Conservation (phyloP, 2,888 invertebrate species). For the Macrostomum cliftonense region DNA sequence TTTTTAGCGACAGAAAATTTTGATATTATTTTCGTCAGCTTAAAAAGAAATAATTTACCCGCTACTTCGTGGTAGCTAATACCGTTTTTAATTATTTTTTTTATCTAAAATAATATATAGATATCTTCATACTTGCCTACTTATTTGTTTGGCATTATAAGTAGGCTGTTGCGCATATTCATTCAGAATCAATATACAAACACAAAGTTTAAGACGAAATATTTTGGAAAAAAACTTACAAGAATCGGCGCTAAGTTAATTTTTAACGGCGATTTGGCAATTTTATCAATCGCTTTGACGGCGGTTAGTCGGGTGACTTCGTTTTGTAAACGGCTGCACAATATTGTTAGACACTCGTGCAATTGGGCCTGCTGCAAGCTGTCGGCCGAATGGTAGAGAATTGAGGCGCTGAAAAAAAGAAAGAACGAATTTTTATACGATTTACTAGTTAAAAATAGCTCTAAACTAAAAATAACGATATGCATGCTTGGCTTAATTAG, state of each 20-base stretch:
- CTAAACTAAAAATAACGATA: neutral
- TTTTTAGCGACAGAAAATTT: no score
- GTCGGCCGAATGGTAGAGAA: conserved; percentile 76
- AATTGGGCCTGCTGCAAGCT: conserved; percentile 54
- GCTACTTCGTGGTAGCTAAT: no score
- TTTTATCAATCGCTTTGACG: conserved; percentile 80
- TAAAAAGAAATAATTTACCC: no score
- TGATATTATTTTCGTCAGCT: no score
- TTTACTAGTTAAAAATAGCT: neutral
- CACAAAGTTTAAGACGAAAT: no score
- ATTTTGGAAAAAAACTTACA: conserved; percentile 38
- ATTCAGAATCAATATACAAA: no score
- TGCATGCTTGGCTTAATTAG: no score
- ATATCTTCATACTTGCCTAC: no score
- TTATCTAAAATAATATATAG: no score
- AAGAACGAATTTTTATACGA: conserved; percentile 1
- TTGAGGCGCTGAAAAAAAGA: conserved; percentile 49
- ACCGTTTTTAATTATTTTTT: no score
- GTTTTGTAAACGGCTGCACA: conserved; percentile 77
- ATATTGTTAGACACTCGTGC: conserved; percentile 66
- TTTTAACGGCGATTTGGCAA: conserved; percentile 56
- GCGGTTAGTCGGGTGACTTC: conserved; percentile 90
- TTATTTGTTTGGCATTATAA: no score
- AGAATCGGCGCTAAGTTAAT: conserved; percentile 64
- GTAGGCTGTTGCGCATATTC: no score